These are phyloP conservation scores for Drosophila parthenogenetica DNA, from an alignment of 2,888 invertebrate genomes.

Conservation along the genomic window DNA sequence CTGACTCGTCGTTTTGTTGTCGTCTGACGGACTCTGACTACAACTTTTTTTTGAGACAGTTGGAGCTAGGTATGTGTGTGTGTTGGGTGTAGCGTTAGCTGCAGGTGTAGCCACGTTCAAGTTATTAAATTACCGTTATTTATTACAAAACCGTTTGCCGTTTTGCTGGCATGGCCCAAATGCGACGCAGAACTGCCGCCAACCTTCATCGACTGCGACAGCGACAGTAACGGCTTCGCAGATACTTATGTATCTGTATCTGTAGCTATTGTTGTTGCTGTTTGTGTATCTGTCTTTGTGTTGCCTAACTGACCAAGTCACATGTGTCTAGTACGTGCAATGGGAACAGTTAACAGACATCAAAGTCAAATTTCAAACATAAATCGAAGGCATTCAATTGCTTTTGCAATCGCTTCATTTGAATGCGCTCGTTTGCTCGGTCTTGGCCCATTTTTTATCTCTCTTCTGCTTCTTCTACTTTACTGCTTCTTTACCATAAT, in stretches of 20 bases:
- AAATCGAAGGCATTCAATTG: conserved; percentile 51
- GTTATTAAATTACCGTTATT: conserved; percentile 80
- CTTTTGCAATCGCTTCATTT: conserved; percentile 50
- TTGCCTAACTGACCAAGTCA: conserved; percentile 58
- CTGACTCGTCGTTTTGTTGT: conserved; percentile 60
- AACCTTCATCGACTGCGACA: conserved; percentile 55
- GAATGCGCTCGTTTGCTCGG: conserved; percentile 54
- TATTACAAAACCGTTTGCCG: conserved; percentile 78
- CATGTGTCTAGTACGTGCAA: conserved; percentile 32
- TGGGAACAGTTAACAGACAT: conserved; percentile 45
- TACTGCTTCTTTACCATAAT: neutral
- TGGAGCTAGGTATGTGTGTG: conserved; percentile 17
- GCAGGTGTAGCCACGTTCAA: conserved; percentile 71
- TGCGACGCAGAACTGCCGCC: conserved; percentile 63
- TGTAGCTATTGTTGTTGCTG: conserved; percentile 9
- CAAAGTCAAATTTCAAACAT: conserved; percentile 35
- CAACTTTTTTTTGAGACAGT: conserved; percentile 5
- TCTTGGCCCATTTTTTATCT: conserved; percentile 68
- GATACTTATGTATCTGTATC: conserved; percentile 17
- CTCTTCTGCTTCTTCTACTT: neutral
- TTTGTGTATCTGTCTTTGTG: conserved; percentile 6
- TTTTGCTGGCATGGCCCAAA: conserved; percentile 75
- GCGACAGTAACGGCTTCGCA: conserved; percentile 36
- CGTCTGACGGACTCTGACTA: conserved; percentile 37
- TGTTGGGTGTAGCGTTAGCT: conserved; percentile 28